phyloP scores from a whole-genome alignment of 2,797 vertebrate species.

The Falco naumanni region DNA sequence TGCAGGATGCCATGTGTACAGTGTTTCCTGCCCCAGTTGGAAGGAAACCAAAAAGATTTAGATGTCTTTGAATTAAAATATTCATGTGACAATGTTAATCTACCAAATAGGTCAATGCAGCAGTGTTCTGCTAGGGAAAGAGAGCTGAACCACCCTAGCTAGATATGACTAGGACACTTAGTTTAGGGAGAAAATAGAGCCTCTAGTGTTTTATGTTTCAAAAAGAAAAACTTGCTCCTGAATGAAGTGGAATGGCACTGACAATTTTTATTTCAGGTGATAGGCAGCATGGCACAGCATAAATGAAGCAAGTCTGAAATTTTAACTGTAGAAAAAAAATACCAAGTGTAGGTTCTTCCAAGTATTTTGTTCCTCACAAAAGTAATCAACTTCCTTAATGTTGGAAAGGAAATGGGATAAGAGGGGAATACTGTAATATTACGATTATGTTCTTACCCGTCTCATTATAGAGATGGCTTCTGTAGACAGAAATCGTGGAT shows the following conservation, averaged over 20 bases:
- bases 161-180: background rate
- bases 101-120: background rate
- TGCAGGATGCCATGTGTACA: background rate
- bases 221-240: background rate
- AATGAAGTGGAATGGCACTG: background rate
- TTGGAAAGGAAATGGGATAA: background rate
- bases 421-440: background rate
- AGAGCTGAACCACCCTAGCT: background rate
- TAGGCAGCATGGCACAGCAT: background rate
- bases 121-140: background rate
- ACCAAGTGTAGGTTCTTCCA: background rate
- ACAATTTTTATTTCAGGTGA: background rate
- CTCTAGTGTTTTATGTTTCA: background rate
- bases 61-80: slow-evolving; percentile 24
- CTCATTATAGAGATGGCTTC: slow-evolving; percentile 99
- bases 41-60: background rate
- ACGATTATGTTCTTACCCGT: slow-evolving; percentile 83
- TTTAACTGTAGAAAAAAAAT: background rate
- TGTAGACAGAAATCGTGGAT: slow-evolving; percentile 95
- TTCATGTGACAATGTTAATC: slow-evolving; percentile 51
- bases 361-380: background rate
- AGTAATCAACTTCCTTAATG: background rate
- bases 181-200: background rate
- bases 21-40: slow-evolving; percentile 22
- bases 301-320: background rate